Conservation (phyloP, 2,888 invertebrate species). For the Drosophila parthenogenetica region DNA sequence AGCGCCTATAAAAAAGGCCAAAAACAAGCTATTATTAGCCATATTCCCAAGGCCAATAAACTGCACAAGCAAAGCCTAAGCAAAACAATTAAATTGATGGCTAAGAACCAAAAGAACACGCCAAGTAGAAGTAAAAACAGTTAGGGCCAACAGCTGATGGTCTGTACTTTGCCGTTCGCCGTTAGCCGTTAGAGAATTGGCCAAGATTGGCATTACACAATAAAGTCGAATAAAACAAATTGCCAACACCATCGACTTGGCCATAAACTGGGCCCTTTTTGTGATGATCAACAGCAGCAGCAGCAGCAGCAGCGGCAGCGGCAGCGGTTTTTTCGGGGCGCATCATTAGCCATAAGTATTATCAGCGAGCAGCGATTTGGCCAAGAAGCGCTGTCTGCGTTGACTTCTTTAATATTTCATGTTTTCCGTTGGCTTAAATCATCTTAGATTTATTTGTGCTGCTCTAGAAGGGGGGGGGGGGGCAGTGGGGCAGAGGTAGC, state of each 20-base stretch:
- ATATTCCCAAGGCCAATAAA: conserved; percentile 16
- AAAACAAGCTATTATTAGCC: conserved; percentile 3
- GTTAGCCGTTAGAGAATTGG: conserved; percentile 40
- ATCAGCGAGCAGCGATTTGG: conserved; percentile 20
- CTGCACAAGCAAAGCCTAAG: conserved; percentile 15
- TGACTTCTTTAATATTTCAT: conserved; percentile 68
- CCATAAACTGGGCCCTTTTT: conserved; percentile 42
- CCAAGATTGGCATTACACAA: conserved; percentile 43
- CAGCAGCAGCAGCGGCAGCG: neutral
- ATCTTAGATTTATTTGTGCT: conserved; percentile 76
- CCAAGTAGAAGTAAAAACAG: conserved; percentile 21
- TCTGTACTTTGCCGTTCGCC: neutral
- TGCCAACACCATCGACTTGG: too few species aligned
- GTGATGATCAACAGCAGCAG: conserved; percentile 11
- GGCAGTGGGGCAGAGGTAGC: rapidly evolving
- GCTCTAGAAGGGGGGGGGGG: conserved; percentile 22
- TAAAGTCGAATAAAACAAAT: conserved; percentile 18
- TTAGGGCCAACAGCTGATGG: conserved; percentile 39
- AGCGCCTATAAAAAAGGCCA: conserved; percentile 22
- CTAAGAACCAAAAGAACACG: conserved; percentile 3
- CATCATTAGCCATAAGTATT: conserved; percentile 55
- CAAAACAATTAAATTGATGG: conserved; percentile 15
- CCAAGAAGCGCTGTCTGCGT: conserved; percentile 15
- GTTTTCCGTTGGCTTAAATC: conserved; percentile 78
- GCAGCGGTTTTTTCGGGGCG: conserved; percentile 25